phyloP scores from a whole-genome alignment of 2,113 vertebrate genomes.

The Empidonax alnorum region DNA sequence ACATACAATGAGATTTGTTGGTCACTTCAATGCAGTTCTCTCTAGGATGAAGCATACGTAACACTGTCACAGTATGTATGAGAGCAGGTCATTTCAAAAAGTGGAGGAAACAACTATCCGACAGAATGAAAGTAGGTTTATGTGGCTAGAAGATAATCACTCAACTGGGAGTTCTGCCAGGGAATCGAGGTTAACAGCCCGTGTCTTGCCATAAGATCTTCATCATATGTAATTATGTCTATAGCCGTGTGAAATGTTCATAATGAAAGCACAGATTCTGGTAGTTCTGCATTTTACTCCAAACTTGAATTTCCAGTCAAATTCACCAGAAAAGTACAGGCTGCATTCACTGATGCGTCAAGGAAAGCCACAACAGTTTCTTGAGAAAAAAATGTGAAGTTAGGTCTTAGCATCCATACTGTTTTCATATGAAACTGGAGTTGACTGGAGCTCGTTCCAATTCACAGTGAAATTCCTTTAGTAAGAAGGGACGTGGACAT shows the following conservation, averaged over 20 bases:
- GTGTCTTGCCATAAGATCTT: constrained; percentile 34
- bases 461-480: neutral
- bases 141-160: neutral
- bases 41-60: neutral
- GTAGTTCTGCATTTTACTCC: neutral
- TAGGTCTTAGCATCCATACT: neutral
- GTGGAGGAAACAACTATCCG: neutral
- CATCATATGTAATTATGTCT: constrained; percentile 18
- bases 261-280: neutral
- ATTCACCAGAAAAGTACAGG: neutral
- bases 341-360: neutral
- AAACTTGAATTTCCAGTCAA: neutral
- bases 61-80: neutral
- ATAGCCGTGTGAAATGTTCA: neutral
- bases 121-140: constrained; percentile 31
- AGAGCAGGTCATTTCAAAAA: neutral
- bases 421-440: neutral
- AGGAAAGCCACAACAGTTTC: neutral
- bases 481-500: neutral
- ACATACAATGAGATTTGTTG: neutral
- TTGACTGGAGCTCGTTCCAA: neutral
- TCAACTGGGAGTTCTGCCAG: constrained; percentile 30
- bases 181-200: neutral
- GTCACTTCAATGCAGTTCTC: neutral
- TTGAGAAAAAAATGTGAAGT: neutral